Percentiles rank a stretch among this genome's conserved stretches.
Conservation (phyloP, 2,888 invertebrate species). For the Tetragonisca angustula region DNA sequence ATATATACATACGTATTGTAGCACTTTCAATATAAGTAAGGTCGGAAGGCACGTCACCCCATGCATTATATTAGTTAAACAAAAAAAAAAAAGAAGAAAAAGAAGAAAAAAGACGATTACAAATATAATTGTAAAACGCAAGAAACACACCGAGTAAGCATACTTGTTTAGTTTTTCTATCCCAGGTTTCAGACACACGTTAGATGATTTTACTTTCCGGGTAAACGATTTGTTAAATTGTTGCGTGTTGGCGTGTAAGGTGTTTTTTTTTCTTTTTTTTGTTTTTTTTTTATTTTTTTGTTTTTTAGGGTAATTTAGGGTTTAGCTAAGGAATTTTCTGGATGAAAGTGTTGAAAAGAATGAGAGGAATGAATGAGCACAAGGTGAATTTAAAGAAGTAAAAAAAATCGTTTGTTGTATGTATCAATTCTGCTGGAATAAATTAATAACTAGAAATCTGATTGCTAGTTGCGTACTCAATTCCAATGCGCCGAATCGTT, state of each 20-base stretch:
- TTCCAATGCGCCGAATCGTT: not conserved
- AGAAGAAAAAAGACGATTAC: not conserved
- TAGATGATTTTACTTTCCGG: constrained; percentile 50
- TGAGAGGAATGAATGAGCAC: constrained; percentile 34
- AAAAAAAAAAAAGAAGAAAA: not conserved
- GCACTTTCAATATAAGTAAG: constrained; percentile 37
- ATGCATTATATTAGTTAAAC: constrained; percentile 68
- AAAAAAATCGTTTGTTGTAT: constrained; percentile 72
- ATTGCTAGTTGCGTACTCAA: not conserved
- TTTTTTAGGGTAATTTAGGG: constrained; percentile 68
- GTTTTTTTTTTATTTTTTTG: too few relatives aligned
- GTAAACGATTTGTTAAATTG: constrained; percentile 60
- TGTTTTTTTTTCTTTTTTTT: too few relatives aligned
- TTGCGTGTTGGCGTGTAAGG: constrained; percentile 61
- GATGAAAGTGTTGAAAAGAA: constrained; percentile 33
- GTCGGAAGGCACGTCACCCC: constrained; percentile 44
- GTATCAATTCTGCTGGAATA: constrained; percentile 73
- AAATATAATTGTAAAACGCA: constrained; percentile 50
- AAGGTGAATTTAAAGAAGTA: constrained; percentile 47
- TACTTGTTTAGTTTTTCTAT: constrained; percentile 69
- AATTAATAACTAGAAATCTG: constrained; percentile 67
- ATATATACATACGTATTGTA: constrained; percentile 29
- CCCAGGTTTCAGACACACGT: constrained; percentile 36
- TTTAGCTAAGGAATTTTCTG: constrained; percentile 59
- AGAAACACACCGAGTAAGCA: constrained; percentile 44